Evolutionary conservation across 2,888 invertebrate genomes (phyloP).

Genomic region (Rosalia funebris): DNA sequence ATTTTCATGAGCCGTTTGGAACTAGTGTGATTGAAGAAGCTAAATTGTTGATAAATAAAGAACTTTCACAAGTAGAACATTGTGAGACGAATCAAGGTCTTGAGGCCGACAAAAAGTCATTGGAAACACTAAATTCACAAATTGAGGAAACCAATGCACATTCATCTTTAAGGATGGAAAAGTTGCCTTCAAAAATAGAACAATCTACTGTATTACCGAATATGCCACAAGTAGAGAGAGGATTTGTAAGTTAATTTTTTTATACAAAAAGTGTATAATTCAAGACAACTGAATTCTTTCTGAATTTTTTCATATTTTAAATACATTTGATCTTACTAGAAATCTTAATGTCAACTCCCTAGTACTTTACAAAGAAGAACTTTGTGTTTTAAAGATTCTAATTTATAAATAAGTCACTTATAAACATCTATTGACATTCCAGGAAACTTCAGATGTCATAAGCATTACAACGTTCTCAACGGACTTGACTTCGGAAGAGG

Average conservation of each 20-base stretch:
- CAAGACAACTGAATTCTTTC: too few relatives aligned
- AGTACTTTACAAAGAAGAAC: too few relatives aligned
- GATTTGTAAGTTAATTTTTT: slow-evolving; percentile 32
- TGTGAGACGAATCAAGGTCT: slow-evolving; percentile 6
- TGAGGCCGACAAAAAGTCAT: neutral
- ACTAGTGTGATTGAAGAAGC: slow-evolving; percentile 40
- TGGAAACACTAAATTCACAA: slow-evolving; percentile 6
- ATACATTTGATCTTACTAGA: too few relatives aligned
- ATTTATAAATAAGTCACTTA: too few relatives aligned
- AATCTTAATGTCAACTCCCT: too few relatives aligned
- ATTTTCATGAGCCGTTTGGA: slow-evolving; percentile 25
- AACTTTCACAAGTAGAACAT: slow-evolving; percentile 35
- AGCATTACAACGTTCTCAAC: slow-evolving; percentile 43
- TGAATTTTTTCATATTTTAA: too few relatives aligned
- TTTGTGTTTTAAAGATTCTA: too few relatives aligned
- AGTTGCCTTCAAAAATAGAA: slow-evolving; percentile 1
- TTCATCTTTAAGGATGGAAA: neutral
- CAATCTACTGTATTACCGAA: slow-evolving; percentile 27
- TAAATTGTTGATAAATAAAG: slow-evolving; percentile 42
- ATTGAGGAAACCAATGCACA: neutral
- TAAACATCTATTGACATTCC: too few relatives aligned
- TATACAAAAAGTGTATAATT: neutral
- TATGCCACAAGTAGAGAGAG: slow-evolving; percentile 29
- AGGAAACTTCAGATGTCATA: slow-evolving; percentile 30
- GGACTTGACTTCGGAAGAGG: slow-evolving; percentile 53